Conservation (phyloP, 2,888 invertebrate genomes). For the Brachypterus glaber region DNA sequence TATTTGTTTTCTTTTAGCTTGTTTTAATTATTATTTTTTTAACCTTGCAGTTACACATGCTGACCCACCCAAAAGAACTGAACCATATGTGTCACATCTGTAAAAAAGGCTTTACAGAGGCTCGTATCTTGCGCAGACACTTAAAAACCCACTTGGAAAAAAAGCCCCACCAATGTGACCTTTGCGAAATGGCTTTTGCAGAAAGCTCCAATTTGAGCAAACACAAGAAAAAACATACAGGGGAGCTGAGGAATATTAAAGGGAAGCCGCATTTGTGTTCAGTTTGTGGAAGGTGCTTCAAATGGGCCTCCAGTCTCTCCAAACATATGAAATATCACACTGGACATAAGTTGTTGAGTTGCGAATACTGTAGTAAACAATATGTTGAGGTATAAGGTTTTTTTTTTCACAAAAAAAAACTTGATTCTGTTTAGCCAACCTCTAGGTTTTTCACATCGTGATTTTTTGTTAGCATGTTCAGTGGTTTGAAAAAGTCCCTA, state of each 20-base stretch:
- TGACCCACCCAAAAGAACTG: slow-evolving; percentile 39
- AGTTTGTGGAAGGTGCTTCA: slow-evolving; percentile 42
- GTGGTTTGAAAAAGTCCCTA: no score
- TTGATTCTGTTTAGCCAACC: no score
- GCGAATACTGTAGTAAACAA: slow-evolving; percentile 42
- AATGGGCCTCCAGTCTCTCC: slow-evolving; percentile 44
- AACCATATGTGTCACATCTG: slow-evolving; percentile 37
- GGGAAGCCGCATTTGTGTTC: slow-evolving; percentile 42
- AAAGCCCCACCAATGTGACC: slow-evolving; percentile 43
- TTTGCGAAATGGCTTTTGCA: slow-evolving; percentile 44
- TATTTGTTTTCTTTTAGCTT: no score
- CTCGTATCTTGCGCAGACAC: slow-evolving; percentile 40
- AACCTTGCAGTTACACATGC: slow-evolving; percentile 39
- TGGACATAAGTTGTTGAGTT: slow-evolving; percentile 41
- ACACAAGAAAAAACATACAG: slow-evolving; percentile 44
- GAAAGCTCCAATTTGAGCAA: slow-evolving; percentile 44
- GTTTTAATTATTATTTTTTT: no score
- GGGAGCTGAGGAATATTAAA: slow-evolving; percentile 41
- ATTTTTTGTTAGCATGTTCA: no score
- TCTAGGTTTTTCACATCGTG: no score
- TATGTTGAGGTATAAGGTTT: slow-evolving; percentile 42
- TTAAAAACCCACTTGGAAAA: slow-evolving; percentile 41
- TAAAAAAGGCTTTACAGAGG: slow-evolving; percentile 39
- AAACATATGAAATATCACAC: slow-evolving; percentile 47
- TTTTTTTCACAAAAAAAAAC: no score